These are phyloP conservation scores for Acanthopleura granulata DNA, from an alignment of 2,888 invertebrate species.

Conservation along the genomic window DNA sequence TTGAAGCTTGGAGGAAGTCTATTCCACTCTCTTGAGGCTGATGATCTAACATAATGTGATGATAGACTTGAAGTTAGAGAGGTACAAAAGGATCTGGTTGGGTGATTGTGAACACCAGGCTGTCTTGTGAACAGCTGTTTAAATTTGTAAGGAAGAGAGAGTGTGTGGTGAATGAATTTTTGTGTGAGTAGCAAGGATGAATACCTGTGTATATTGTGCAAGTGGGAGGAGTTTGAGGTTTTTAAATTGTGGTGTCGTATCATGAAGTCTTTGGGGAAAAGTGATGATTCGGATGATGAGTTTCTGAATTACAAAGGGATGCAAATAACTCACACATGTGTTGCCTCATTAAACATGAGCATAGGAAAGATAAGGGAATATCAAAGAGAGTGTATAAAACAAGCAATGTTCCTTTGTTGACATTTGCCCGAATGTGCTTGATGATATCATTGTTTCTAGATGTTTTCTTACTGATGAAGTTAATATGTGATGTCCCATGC, in stretches of 20 bases:
- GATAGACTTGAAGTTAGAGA: too few relatives aligned
- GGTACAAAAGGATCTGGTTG: too few relatives aligned
- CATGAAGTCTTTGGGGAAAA: not conserved
- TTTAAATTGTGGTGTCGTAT: not conserved
- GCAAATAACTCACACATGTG: not conserved
- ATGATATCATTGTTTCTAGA: not conserved
- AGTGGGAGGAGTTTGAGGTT: not conserved
- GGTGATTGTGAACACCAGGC: too few relatives aligned
- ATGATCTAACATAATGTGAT: too few relatives aligned
- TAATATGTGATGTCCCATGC: not conserved
- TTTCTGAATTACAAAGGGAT: not conserved
- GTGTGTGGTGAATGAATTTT: too few relatives aligned
- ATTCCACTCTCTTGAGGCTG: too few relatives aligned
- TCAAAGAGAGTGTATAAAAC: not conserved
- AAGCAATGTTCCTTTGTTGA: not conserved
- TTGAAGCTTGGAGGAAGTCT: too few relatives aligned
- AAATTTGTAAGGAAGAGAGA: too few relatives aligned
- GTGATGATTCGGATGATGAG: not conserved
- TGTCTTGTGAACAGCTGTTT: too few relatives aligned
- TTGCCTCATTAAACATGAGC: not conserved
- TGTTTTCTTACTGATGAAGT: too few relatives aligned
- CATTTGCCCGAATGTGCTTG: not conserved
- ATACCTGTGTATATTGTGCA: not conserved
- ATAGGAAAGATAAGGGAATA: conserved; percentile 1
- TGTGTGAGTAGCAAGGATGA: too few relatives aligned